phyloP scores from a whole-genome alignment of 2,888 invertebrate genomes.

The Shargacucullia verbasci region DNA sequence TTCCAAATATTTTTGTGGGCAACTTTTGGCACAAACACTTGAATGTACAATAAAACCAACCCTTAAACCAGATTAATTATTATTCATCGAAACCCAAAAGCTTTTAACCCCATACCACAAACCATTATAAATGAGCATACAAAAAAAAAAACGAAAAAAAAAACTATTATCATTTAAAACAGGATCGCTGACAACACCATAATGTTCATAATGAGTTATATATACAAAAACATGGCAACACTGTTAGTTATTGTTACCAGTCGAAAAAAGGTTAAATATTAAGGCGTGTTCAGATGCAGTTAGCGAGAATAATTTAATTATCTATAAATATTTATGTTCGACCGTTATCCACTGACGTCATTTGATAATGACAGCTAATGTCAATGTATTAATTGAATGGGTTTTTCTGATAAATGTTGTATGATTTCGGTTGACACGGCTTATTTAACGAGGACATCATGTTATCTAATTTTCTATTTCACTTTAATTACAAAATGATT shows the following conservation, averaged over 20 bases:
- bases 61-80: conserved; percentile 37
- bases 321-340: conserved; percentile 50
- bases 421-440: too few relatives aligned
- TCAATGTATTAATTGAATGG: conserved; percentile 25
- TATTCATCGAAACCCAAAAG: conserved; percentile 43
- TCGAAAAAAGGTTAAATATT: conserved; percentile 51
- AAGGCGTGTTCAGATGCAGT: conserved; percentile 55
- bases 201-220: conserved; percentile 64
- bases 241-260: conserved; percentile 63
- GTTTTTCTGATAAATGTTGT: conserved; percentile 11
- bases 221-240: conserved; percentile 64
- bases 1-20: too few relatives aligned
- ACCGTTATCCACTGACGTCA: conserved; percentile 19
- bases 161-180: conserved; percentile 59
- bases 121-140: conserved; percentile 58
- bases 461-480: too few relatives aligned
- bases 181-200: conserved; percentile 61
- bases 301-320: conserved; percentile 48
- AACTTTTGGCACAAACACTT: too few relatives aligned
- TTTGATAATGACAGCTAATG: conserved; percentile 30
- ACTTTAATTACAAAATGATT: too few relatives aligned
- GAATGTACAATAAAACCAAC: conserved; percentile 19
- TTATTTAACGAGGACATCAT: not conserved
- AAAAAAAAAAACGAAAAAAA: conserved; percentile 42
- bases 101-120: conserved; percentile 39